Percentiles rank a stretch among this genome's conserved stretches.
phyloP scores from a whole-genome alignment of 1,140 invertebrate species.

The Drosophila triauraria region DNA sequence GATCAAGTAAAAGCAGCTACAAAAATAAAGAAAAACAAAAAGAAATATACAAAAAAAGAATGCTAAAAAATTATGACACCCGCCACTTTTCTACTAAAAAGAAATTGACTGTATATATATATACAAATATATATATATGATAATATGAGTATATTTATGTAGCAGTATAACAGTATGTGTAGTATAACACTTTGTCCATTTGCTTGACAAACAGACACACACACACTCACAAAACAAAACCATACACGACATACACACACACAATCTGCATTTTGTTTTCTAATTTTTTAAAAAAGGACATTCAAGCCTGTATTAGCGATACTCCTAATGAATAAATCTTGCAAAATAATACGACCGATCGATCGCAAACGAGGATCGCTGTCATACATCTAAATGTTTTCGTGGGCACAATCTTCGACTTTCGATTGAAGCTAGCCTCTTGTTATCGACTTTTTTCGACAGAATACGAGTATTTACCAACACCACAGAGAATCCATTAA shows the following conservation, averaged over 20 bases:
- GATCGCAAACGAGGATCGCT: slow-evolving; percentile 20
- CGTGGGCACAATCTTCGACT: slow-evolving; percentile 34
- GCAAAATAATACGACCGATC: slow-evolving; percentile 31
- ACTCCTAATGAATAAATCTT: slow-evolving; percentile 41
- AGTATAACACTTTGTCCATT: slow-evolving; percentile 66
- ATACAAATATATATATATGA: slow-evolving; percentile 62
- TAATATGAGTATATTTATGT: slow-evolving; percentile 70
- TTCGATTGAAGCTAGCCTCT: slow-evolving; percentile 32
- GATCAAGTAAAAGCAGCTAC: slow-evolving; percentile 66
- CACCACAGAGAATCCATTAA: slow-evolving; percentile 37
- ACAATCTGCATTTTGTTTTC: slow-evolving; percentile 48
- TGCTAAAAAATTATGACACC: slow-evolving; percentile 73
- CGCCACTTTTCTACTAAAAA: slow-evolving; percentile 78
- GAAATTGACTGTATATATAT: slow-evolving; percentile 74
- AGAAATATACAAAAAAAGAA: slow-evolving; percentile 26
- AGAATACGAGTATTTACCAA: slow-evolving; percentile 41
- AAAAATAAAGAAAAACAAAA: slow-evolving; percentile 21
- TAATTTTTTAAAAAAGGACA: slow-evolving; percentile 21
- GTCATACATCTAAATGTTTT: slow-evolving; percentile 60
- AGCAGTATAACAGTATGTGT: slow-evolving; percentile 73
- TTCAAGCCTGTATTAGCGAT: slow-evolving; percentile 45
- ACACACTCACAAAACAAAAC: slow-evolving; percentile 16
- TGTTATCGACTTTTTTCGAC: slow-evolving; percentile 46
- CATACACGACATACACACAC: slow-evolving; percentile 10
- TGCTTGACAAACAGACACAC: slow-evolving; percentile 60